These are phyloP conservation scores for Anarrhichthys ocellatus DNA, from an alignment of 2,113 vertebrate species.

Conservation along the genomic window DNA sequence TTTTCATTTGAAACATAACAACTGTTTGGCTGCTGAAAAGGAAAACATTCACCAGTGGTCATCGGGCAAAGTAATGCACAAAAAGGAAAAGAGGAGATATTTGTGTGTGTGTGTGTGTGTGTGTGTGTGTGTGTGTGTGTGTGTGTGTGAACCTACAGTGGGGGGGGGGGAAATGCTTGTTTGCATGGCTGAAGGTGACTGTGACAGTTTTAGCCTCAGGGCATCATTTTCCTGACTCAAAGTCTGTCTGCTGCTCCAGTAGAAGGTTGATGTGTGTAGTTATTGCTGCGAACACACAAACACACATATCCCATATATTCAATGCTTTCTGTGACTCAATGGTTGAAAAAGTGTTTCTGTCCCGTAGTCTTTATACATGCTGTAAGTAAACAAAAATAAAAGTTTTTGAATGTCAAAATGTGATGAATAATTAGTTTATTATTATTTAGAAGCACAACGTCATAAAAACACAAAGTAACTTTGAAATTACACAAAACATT, in stretches of 20 bases:
- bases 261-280: conserved; percentile 56
- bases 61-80: neutral
- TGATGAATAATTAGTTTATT: neutral
- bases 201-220: conserved; percentile 64
- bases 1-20: neutral
- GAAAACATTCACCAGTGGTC: neutral
- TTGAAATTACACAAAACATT: neutral
- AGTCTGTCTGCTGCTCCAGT: conserved; percentile 57
- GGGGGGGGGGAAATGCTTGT: conserved; percentile 8
- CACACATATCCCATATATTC: neutral
- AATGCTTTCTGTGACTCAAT: neutral
- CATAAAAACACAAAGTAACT: neutral
- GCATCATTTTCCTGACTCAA: conserved; percentile 61
- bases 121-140: conserved; percentile 4
- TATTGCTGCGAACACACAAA: conserved; percentile 30
- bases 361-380: neutral
- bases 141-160: neutral
- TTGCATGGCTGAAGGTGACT: conserved; percentile 73
- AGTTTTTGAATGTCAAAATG: neutral
- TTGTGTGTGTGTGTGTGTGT: neutral
- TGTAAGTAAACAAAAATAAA: neutral
- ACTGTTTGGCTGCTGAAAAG: conserved; percentile 4
- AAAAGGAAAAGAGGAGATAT: neutral
- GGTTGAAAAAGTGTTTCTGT: neutral
- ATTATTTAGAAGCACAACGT: neutral